Percentiles rank a stretch among this genome's conserved stretches.
Evolutionary conservation across 2,888 invertebrate species (phyloP).

Genomic region (Lochmaea crataegi): DNA sequence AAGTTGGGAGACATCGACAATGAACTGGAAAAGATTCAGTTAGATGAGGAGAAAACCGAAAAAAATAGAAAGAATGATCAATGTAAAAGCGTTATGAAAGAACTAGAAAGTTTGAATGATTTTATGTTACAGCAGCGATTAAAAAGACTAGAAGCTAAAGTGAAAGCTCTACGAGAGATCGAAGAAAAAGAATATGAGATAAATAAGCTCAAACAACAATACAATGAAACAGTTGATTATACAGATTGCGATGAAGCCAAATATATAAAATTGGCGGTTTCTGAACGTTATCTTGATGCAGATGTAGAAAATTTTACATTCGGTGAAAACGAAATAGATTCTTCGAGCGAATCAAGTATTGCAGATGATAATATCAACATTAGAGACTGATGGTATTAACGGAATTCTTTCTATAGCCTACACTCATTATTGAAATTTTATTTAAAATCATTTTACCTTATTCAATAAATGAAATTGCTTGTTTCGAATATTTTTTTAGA

Average conservation of each 20-base stretch:
- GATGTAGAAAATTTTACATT: too few species aligned
- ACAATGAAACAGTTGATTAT: neutral
- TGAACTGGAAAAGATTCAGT: conserved; percentile 41
- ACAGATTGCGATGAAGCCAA: neutral
- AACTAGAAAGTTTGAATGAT: conserved; percentile 27
- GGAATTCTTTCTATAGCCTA: too few species aligned
- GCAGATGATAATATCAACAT: neutral
- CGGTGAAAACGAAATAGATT: neutral
- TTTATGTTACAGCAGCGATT: conserved; percentile 36
- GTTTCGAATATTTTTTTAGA: too few species aligned
- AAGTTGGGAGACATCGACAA: conserved; percentile 38
- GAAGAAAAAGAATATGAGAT: conserved; percentile 19
- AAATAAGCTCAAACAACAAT: neutral
- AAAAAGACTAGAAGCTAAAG: conserved; percentile 32
- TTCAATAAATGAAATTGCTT: too few species aligned
- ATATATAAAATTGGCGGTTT: neutral
- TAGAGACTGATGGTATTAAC: too few species aligned
- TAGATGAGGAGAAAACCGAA: conserved; percentile 39
- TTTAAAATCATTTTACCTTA: too few species aligned
- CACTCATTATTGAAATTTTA: too few species aligned
- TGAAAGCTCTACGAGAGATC: conserved; percentile 24
- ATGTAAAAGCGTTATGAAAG: neutral
- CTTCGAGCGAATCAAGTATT: neutral
- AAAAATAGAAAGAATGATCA: conserved; percentile 24
- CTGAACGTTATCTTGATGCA: neutral